Evolutionary conservation across 2,888 invertebrate species (phyloP), one percentile per base, ranked within the genome.

Genomic region (Hermaeophaga mercurialis): DNA sequence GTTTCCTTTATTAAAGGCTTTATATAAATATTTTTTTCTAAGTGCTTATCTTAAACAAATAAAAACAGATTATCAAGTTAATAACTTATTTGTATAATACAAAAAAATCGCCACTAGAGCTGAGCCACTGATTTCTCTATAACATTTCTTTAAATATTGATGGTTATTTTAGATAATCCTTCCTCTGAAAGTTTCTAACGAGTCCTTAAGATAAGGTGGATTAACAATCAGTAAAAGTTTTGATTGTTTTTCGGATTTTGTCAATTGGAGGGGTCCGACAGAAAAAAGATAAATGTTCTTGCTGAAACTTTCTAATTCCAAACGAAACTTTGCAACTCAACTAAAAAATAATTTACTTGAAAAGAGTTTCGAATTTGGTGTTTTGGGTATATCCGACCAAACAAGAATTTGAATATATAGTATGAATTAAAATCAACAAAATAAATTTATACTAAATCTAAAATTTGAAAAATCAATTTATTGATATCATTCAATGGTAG

Each of bases 81-180:
- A n/a, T n/a, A n/a, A n/a, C n/a, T n/a, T n/a, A n/a, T n/a, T n/a
- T n/a, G n/a, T n/a, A n/a, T n/a, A n/a, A n/a, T n/a, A n/a, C n/a
- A n/a, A n/a, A n/a, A n/a, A n/a, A n/a, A n/a, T n/a, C n/a, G n/a
- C n/a, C n/a, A n/a, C n/a, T n/a, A n/a, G n/a, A n/a, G n/a, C 31
- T 6, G 12, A 11, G 31, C 31, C 12, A 12, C 12, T 31, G 31
- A n/a, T n/a, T 34, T 47, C 41, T 41, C 46, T 38, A 17, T 26
- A 28, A 26, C 45, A 50, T 52, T 49, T 47, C 47, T 47, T 54
- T 48, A 55, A 55, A 55, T 58, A 52, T 58, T 52, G 54, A 58
- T 58, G 49, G 58, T 50, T 54, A 54, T 58, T 58, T 54, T 46
- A 46, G 50, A 58, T 57, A 48, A 53, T 53, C 56, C 43, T 19